phyloP scores from a whole-genome alignment of 2,888 invertebrate genomes.

The Eubasilissa splendida region DNA sequence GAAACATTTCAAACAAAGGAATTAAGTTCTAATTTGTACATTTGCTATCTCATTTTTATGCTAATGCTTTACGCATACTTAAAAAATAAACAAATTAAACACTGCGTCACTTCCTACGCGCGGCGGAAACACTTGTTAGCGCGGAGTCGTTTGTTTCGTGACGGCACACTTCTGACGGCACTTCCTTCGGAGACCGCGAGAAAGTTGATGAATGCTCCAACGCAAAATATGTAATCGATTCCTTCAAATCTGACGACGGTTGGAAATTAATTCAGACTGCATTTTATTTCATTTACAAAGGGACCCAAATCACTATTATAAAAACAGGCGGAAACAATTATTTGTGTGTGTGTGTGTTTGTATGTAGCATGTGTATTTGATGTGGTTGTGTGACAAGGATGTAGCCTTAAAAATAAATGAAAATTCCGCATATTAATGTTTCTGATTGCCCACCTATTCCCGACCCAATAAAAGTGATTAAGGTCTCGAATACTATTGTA shows the following conservation, averaged over 20 bases:
- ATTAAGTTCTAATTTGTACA: constrained; percentile 13
- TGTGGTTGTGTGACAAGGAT: too few species aligned
- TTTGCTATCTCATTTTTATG: constrained; percentile 30
- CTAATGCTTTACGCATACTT: constrained; percentile 26
- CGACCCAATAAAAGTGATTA: too few species aligned
- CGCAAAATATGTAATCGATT: constrained; percentile 15
- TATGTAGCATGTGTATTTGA: too few species aligned
- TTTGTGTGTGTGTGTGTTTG: too few species aligned
- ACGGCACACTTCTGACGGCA: constrained; percentile 41
- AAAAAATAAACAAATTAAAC: constrained; percentile 25
- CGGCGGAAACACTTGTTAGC: constrained; percentile 27
- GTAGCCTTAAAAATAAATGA: too few species aligned
- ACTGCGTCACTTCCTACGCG: constrained; percentile 29
- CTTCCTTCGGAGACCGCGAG: constrained; percentile 20
- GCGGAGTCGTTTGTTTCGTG: constrained; percentile 44
- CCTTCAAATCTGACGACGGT: constrained; percentile 31
- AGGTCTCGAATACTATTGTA: too few species aligned
- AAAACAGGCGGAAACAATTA: background rate
- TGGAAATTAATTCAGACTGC: constrained; percentile 14
- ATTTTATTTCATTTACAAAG: background rate
- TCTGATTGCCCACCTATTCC: too few species aligned
- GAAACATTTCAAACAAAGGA: background rate
- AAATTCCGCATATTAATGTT: too few species aligned
- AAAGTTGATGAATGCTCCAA: constrained; percentile 14
- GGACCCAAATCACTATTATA: background rate